Percentiles rank a stretch among this genome's conserved stretches.
These are phyloP conservation scores for Melieria omissa DNA, from an alignment of 2,888 invertebrate genomes.

Conservation along the genomic window DNA sequence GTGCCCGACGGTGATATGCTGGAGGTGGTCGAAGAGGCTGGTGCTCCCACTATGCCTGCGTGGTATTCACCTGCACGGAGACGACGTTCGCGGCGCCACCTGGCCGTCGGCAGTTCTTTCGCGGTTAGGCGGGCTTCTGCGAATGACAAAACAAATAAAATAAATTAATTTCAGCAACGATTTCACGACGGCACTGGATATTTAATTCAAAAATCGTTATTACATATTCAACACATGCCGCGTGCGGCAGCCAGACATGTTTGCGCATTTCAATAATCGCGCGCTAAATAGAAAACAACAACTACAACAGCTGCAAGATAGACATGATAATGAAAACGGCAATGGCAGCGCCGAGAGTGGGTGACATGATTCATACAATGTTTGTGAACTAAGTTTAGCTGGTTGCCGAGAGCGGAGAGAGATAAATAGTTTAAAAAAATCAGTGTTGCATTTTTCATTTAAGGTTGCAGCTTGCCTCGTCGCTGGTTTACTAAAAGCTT, in stretches of 20 bases:
- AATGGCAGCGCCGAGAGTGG: conserved; percentile 10
- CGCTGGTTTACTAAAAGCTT: no score
- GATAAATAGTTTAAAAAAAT: no score
- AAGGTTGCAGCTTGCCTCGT: no score
- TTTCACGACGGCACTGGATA: neutral
- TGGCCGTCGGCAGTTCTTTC: conserved; percentile 75
- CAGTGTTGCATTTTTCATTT: no score
- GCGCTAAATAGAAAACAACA: conserved; percentile 10
- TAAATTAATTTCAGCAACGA: neutral
- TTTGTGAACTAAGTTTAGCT: no score
- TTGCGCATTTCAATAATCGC: conserved; percentile 26
- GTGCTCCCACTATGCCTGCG: conserved; percentile 31
- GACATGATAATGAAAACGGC: no score
- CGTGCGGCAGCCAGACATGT: conserved; percentile 23
- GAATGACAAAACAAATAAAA: conserved; percentile 41
- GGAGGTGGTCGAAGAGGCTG: conserved; percentile 19
- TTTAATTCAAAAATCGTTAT: conserved; percentile 11
- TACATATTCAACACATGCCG: conserved; percentile 35
- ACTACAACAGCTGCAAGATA: neutral
- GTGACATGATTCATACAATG: conserved; percentile 28
- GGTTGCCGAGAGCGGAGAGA: no score
- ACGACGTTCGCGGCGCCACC: conserved; percentile 79
- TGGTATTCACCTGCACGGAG: conserved; percentile 67
- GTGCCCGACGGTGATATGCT: conserved; percentile 37
- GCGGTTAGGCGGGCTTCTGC: conserved; percentile 65